A percentile compares a stretch with the other conserved stretches of the same genome.
Conservation (phyloP, 2,797 vertebrate genomes). For the Sibirionetta formosa region DNA sequence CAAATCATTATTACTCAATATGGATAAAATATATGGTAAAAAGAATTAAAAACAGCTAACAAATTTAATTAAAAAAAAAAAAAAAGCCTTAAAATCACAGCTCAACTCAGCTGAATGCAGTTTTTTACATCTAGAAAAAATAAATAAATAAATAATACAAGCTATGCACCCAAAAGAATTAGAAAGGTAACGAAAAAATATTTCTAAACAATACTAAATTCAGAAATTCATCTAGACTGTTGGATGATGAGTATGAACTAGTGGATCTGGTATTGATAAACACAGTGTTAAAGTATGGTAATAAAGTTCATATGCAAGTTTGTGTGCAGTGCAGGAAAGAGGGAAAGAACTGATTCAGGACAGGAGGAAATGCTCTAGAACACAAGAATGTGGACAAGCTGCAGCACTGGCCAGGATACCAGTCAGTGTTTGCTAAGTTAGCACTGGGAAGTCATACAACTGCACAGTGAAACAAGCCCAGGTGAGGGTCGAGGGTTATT, state of each 20-base stretch:
- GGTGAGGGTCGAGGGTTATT: not conserved
- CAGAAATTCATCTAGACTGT: not conserved
- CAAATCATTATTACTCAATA: not conserved
- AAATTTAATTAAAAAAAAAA: not conserved
- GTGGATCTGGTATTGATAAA: not conserved
- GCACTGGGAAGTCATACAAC: fast-evolving
- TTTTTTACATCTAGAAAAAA: not conserved
- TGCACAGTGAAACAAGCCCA: not conserved
- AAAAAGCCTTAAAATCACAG: not conserved
- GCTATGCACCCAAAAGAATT: not conserved
- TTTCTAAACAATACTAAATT: not conserved
- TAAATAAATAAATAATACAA: not conserved
- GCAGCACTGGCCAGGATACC: not conserved
- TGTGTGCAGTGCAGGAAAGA: not conserved
- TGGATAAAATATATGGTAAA: not conserved
- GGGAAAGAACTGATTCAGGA: not conserved
- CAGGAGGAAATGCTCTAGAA: not conserved
- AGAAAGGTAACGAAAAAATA: not conserved
- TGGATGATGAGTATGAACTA: not conserved
- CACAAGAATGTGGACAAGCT: not conserved
- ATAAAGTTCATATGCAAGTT: not conserved
- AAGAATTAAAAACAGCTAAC: not conserved
- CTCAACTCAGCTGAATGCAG: not conserved
- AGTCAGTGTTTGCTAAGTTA: not conserved
- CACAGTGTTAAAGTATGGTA: not conserved